A percentile compares a stretch with the other conserved stretches of the same genome.
phyloP scores from a whole-genome alignment of 2,888 invertebrate genomes.

The Caenorhabditis afra region DNA sequence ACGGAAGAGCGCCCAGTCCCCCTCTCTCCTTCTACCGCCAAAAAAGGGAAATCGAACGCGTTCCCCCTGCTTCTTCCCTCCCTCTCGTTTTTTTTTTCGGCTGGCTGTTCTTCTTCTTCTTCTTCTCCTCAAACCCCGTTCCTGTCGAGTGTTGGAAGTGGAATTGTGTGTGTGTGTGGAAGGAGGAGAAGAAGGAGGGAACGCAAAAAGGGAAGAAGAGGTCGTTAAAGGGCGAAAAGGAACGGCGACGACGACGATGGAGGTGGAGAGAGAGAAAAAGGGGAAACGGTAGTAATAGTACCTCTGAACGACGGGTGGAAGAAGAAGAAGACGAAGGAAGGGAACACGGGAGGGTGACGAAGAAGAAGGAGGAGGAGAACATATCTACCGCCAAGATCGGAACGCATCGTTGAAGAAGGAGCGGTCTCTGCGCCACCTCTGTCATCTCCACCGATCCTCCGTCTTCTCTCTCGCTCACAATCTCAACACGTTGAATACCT shows the following conservation, averaged over 20 bases:
- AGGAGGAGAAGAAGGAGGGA: conserved; percentile 20
- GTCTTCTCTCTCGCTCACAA: background rate
- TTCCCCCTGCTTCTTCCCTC: background rate
- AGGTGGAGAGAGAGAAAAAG: background rate
- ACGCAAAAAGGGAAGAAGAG: background rate
- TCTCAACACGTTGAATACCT: background rate
- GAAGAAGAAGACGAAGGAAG: too few species aligned
- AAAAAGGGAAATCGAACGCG: background rate
- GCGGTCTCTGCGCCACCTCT: too few species aligned
- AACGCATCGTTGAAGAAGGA: too few species aligned
- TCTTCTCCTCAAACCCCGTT: background rate
- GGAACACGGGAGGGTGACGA: background rate
- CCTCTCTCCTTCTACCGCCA: too few species aligned
- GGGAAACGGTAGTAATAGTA: conserved; percentile 19
- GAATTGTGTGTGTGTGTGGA: background rate
- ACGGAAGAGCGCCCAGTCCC: background rate
- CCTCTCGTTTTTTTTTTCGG: background rate
- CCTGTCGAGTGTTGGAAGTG: conserved; percentile 24
- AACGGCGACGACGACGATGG: too few species aligned
- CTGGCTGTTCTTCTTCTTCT: background rate
- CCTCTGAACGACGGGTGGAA: background rate
- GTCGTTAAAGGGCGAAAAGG: too few species aligned
- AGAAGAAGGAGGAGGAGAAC: background rate
- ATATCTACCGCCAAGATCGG: too few species aligned
- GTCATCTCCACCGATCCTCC: too few species aligned